Conservation (phyloP, 2,113 vertebrate genomes). For the Oplegnathus fasciatus region DNA sequence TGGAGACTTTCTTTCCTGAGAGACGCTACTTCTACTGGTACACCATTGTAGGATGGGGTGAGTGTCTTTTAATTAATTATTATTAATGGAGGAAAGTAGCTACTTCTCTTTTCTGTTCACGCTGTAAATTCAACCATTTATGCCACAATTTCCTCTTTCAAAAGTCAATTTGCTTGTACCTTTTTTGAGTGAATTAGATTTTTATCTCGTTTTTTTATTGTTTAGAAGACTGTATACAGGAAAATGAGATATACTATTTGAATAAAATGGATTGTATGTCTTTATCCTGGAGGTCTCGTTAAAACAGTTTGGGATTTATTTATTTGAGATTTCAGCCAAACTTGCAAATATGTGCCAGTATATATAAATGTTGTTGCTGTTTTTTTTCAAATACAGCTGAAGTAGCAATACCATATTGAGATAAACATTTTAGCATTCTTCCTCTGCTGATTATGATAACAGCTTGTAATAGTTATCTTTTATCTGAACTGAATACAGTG, state of each 20-base stretch:
- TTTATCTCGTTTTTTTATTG: neutral
- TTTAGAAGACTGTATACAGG: neutral
- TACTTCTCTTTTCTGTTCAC: neutral
- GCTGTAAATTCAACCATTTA: neutral
- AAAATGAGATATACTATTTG: neutral
- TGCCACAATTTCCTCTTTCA: neutral
- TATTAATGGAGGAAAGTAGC: neutral
- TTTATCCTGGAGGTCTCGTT: neutral
- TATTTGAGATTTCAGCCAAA: neutral
- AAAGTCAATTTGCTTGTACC: neutral
- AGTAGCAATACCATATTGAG: neutral
- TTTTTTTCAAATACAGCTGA: neutral
- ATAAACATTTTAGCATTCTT: neutral
- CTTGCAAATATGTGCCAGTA: neutral
- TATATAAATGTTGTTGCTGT: no score
- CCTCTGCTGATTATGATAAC: neutral
- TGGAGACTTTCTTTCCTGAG: constrained; percentile 98
- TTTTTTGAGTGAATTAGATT: neutral
- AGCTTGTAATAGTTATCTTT: neutral
- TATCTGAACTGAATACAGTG: neutral
- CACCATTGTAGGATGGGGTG: constrained; percentile 87
- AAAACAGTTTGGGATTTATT: neutral
- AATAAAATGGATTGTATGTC: neutral
- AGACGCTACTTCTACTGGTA: constrained; percentile 98
- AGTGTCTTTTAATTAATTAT: constrained; percentile 27